A percentile compares a stretch with the other conserved stretches of the same genome.
Conservation (phyloP, 2,888 invertebrate genomes). For the Monopis laevigella region DNA sequence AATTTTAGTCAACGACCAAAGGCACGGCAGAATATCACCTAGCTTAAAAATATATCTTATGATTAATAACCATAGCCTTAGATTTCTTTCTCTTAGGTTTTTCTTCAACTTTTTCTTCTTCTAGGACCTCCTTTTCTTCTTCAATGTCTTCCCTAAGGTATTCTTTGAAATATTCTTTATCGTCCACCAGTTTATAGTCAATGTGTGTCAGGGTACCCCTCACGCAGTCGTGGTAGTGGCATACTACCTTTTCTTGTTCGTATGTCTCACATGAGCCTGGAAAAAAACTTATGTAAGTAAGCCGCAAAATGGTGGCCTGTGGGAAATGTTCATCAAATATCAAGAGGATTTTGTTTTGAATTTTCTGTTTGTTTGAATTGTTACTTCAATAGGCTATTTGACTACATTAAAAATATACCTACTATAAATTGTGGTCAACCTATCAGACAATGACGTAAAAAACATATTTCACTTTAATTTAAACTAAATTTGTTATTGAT, state of each 20-base stretch:
- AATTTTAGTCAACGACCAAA: neutral
- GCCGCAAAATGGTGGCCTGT: too few species aligned
- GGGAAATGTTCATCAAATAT: too few species aligned
- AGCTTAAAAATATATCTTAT: constrained; percentile 53
- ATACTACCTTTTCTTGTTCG: constrained; percentile 69
- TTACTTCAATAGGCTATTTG: too few species aligned
- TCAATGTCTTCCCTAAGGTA: constrained; percentile 39
- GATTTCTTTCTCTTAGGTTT: constrained; percentile 36
- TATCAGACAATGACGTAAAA: too few species aligned
- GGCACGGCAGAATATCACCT: neutral
- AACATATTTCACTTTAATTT: too few species aligned
- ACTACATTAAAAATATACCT: too few species aligned
- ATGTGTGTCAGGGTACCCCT: constrained; percentile 50
- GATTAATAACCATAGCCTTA: constrained; percentile 57
- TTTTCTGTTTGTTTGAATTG: too few species aligned
- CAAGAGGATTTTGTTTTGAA: too few species aligned
- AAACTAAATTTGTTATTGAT: too few species aligned
- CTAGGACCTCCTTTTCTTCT: constrained; percentile 17
- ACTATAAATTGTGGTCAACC: too few species aligned
- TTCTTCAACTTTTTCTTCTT: constrained; percentile 23
- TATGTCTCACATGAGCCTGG: constrained; percentile 70
- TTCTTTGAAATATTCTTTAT: constrained; percentile 51
- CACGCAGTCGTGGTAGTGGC: constrained; percentile 67
- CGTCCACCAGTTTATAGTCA: constrained; percentile 52
- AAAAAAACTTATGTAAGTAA: too few species aligned